Conservation (phyloP, 2,888 invertebrate species). For the Ochropacha duplaris region DNA sequence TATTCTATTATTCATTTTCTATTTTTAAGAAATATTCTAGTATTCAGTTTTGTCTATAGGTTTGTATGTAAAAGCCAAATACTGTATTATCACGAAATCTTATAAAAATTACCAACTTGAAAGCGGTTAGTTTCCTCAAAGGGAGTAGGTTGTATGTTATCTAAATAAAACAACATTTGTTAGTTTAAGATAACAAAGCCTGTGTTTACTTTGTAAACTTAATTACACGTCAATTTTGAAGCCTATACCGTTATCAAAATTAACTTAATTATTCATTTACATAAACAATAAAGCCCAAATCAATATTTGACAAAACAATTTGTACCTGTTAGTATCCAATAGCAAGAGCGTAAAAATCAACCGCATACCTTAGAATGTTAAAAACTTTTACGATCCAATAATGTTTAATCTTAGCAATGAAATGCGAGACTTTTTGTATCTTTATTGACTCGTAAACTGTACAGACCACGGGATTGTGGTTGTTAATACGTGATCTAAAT, state of each 20-base stretch:
- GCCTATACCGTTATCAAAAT: not conserved
- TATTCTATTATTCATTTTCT: too few species aligned
- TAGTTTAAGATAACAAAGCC: not conserved
- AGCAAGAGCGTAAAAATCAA: constrained; percentile 24
- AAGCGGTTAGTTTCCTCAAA: too few species aligned
- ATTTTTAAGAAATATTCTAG: too few species aligned
- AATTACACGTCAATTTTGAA: not conserved
- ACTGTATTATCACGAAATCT: too few species aligned
- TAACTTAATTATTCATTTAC: not conserved
- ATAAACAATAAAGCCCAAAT: not conserved
- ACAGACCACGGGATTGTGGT: not conserved
- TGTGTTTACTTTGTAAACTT: not conserved
- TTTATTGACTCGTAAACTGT: constrained; percentile 27
- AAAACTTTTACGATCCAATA: constrained; percentile 47
- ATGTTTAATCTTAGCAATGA: constrained; percentile 42
- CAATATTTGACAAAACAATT: constrained; percentile 7
- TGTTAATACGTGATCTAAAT: not conserved
- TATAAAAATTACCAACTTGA: too few species aligned
- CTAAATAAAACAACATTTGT: not conserved
- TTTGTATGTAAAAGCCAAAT: too few species aligned
- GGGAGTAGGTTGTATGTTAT: not conserved
- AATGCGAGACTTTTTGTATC: constrained; percentile 21
- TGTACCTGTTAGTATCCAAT: constrained; percentile 9
- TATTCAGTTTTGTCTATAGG: too few species aligned
- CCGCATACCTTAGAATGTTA: constrained; percentile 14